Conservation (phyloP, 2,113 vertebrate species). For the Anarrhichthys ocellatus region DNA sequence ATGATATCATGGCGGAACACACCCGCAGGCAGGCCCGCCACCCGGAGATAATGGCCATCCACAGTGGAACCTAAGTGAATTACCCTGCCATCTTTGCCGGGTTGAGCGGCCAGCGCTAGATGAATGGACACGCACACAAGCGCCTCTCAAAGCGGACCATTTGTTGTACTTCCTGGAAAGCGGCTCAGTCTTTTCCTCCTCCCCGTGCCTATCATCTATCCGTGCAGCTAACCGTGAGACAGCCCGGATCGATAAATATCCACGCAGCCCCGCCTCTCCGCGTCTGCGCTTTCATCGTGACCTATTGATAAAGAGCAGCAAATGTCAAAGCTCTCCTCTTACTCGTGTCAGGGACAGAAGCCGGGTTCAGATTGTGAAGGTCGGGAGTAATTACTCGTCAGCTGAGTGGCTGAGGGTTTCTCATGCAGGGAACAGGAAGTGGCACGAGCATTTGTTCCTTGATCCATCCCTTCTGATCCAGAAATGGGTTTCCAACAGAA, state of each 20-base stretch:
- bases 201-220: conserved; percentile 64
- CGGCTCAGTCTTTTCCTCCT: conserved; percentile 39
- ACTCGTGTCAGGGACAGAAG: conserved; percentile 59
- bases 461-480: not conserved
- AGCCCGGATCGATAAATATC: conserved; percentile 70
- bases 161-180: conserved; percentile 62
- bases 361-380: conserved; percentile 66
- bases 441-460: not conserved
- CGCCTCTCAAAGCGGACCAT: conserved; percentile 43
- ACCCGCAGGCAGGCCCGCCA: conserved; percentile 60
- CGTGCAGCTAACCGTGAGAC: conserved; percentile 61
- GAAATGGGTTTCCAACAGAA: not conserved
- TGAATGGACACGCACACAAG: conserved; percentile 43
- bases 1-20: conserved; percentile 66
- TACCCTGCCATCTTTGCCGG: conserved; percentile 60
- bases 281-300: conserved; percentile 67
- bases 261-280: conserved; percentile 56
- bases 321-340: conserved; percentile 79
- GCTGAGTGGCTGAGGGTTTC: not conserved
- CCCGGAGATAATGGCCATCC: conserved; percentile 72
- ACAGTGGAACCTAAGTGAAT: conserved; percentile 71
- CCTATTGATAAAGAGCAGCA: conserved; percentile 77
- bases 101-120: conserved; percentile 46
- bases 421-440: not conserved
- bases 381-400: conserved; percentile 44